phyloP scores from a whole-genome alignment of 2,797 vertebrate genomes.

The Sebastes iracundus region DNA sequence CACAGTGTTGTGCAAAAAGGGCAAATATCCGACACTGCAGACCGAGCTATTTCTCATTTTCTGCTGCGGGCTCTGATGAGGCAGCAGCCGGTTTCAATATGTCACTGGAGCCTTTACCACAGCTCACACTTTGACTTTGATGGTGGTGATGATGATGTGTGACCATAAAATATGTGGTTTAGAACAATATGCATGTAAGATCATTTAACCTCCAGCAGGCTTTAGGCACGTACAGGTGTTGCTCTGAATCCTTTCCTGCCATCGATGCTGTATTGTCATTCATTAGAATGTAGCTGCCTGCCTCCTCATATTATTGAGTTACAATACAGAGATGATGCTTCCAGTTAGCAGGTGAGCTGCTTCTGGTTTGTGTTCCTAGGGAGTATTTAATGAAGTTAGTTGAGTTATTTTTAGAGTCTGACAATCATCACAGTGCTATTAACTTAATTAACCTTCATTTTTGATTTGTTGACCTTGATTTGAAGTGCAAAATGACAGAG shows the following conservation, averaged over 20 bases:
- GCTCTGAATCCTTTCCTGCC: neutral
- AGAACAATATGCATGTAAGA: neutral
- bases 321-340: neutral
- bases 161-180: neutral
- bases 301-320: neutral
- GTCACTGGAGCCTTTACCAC: slow-evolving; percentile 18
- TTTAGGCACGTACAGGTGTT: slow-evolving; percentile 25
- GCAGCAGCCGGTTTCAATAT: slow-evolving; percentile 22
- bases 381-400: slow-evolving; percentile 34
- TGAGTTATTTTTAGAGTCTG: slow-evolving; percentile 9
- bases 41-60: slow-evolving; percentile 35
- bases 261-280: neutral
- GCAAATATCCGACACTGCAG: slow-evolving; percentile 53
- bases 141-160: slow-evolving; percentile 8
- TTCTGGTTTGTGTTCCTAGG: neutral
- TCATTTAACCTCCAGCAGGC: neutral
- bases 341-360: neutral
- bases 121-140: slow-evolving; percentile 2
- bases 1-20: neutral
- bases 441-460: neutral
- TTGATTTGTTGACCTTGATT: slow-evolving; percentile 36
- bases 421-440: neutral
- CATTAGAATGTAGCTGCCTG: neutral
- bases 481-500: neutral
- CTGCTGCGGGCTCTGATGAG: slow-evolving; percentile 47